Conservation (phyloP, 2,888 invertebrate species). For the Keiferia lycopersicella region DNA sequence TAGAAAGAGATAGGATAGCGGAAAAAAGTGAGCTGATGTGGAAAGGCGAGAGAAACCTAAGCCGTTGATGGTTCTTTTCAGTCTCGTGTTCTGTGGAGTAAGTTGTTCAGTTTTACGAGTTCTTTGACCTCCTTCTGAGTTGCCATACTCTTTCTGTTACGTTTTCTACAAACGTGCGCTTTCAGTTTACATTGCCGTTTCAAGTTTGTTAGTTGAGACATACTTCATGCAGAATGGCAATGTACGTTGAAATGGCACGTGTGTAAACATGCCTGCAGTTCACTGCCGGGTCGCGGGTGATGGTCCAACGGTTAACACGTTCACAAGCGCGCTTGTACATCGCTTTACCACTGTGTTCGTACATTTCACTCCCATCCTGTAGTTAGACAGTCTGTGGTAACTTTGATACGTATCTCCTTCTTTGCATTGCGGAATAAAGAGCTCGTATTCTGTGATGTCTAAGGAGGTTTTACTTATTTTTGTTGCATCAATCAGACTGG, state of each 20-base stretch:
- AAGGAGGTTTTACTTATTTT: conserved; percentile 48
- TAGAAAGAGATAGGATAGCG: too few species aligned
- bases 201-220: neutral
- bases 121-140: neutral
- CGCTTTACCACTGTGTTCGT: conserved; percentile 57
- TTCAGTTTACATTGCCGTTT: neutral
- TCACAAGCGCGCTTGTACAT: conserved; percentile 71
- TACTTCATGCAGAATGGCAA: neutral
- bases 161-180: too few species aligned
- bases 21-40: too few species aligned
- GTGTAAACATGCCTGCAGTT: neutral
- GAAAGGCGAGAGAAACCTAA: too few species aligned
- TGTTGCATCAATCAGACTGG: conserved; percentile 38
- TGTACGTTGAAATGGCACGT: neutral
- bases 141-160: too few species aligned
- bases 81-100: neutral
- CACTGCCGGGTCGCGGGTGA: conserved; percentile 58
- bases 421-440: conserved; percentile 69
- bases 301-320: conserved; percentile 74
- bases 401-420: conserved; percentile 48
- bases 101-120: neutral
- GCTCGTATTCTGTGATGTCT: conserved; percentile 73
- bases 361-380: conserved; percentile 43
- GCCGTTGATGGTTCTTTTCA: too few species aligned
- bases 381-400: conserved; percentile 44